Conservation (phyloP, 2,797 vertebrate genomes). For the Galago senegalensis region DNA sequence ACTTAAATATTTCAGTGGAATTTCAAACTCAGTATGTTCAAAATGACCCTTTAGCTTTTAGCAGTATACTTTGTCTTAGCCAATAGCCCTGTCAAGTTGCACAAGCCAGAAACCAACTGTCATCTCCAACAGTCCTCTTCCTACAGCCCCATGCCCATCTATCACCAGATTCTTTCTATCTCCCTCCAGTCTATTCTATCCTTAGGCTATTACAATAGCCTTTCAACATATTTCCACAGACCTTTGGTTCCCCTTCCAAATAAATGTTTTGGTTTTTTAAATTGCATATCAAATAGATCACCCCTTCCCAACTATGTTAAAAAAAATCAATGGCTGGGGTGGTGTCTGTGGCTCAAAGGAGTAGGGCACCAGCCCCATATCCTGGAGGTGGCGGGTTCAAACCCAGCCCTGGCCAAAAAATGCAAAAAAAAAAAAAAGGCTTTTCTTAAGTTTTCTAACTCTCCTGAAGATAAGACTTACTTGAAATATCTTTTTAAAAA, state of each 20-base stretch:
- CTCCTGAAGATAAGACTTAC: background rate
- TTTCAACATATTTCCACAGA: background rate
- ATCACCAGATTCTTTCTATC: no score
- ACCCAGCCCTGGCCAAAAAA: no score
- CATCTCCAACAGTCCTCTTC: background rate
- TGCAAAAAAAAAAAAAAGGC: no score
- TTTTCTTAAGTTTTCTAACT: background rate
- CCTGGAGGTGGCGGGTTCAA: no score
- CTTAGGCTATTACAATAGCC: background rate
- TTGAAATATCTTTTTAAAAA: slow-evolving; percentile 7
- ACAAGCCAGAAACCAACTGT: background rate
- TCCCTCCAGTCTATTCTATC: background rate
- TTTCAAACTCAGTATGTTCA: background rate
- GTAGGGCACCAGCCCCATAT: no score
- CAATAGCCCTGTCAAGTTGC: background rate
- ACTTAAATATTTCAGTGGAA: background rate
- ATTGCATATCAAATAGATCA: background rate
- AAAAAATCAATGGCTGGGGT: no score
- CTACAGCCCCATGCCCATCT: background rate
- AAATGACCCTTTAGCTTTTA: background rate
- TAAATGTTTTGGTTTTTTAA: background rate
- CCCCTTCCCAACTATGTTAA: background rate
- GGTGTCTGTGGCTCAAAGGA: no score
- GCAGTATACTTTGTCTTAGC: background rate
- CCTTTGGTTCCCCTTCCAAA: background rate